Evolutionary conservation across 2,888 invertebrate species (phyloP).

Genomic region (Xanthia icteritia): DNA sequence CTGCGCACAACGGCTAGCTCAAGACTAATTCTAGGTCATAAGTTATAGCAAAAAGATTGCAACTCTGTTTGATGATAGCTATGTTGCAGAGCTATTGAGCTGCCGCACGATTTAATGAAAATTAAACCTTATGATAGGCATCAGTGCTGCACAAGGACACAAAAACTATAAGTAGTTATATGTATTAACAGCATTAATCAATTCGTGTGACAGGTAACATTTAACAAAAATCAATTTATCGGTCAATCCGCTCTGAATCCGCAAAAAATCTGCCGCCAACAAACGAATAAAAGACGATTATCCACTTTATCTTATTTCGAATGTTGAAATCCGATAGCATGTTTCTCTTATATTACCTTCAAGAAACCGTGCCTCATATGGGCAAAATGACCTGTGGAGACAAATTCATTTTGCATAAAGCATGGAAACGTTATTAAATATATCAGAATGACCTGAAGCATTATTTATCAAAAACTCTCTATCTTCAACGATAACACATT

Average conservation of each 20-base stretch:
- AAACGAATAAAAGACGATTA: constrained; percentile 44
- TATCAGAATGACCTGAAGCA: no score
- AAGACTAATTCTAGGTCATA: constrained; percentile 64
- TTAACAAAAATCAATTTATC: constrained; percentile 41
- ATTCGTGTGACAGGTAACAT: constrained; percentile 31
- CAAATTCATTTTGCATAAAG: neutral
- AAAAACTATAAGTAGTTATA: neutral
- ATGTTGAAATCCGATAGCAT: constrained; percentile 21
- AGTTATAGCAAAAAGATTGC: constrained; percentile 61
- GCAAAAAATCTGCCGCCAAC: constrained; percentile 49
- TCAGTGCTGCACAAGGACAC: neutral
- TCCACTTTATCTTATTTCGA: constrained; percentile 31
- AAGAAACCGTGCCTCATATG: neutral
- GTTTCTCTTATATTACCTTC: constrained; percentile 15
- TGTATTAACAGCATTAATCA: constrained; percentile 36
- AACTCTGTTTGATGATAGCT: constrained; percentile 57
- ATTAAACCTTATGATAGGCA: constrained; percentile 18
- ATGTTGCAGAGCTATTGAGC: constrained; percentile 35
- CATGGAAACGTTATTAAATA: no score
- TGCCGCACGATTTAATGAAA: constrained; percentile 35
- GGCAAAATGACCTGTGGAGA: neutral
- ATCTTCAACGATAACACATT: no score
- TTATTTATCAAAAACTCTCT: no score
- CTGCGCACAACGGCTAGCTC: constrained; percentile 70
- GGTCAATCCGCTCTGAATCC: constrained; percentile 43